These are phyloP conservation scores for Taphrorychus bicolor DNA, from an alignment of 2,888 invertebrate species.

Conservation along the genomic window DNA sequence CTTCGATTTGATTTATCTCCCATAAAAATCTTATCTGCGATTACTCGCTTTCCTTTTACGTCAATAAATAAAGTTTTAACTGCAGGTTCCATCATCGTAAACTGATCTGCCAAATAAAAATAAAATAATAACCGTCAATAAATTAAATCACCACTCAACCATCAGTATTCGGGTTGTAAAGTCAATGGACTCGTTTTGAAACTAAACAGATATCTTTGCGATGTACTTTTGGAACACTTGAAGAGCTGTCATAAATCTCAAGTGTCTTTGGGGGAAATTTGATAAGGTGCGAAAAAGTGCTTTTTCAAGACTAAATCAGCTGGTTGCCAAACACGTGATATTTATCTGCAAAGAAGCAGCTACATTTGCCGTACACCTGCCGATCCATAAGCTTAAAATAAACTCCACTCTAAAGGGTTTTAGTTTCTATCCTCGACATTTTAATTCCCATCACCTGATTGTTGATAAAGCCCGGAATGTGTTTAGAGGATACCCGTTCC, in stretches of 20 bases:
- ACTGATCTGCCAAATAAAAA: background rate
- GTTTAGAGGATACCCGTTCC: conserved; percentile 22
- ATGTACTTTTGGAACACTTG: background rate
- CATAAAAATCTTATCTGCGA: background rate
- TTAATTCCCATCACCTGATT: conserved; percentile 20
- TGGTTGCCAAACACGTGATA: no score
- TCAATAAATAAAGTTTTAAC: background rate
- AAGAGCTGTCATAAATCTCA: background rate
- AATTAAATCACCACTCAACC: background rate
- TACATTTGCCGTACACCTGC: background rate
- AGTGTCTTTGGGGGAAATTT: background rate
- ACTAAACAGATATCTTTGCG: background rate
- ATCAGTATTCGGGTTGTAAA: background rate
- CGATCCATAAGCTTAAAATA: background rate
- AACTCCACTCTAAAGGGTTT: conserved; percentile 19
- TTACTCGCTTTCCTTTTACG: background rate
- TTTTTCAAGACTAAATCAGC: background rate
- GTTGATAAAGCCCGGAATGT: conserved; percentile 26
- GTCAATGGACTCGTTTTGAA: background rate
- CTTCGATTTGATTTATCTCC: background rate
- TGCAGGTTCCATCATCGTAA: background rate
- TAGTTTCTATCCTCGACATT: conserved; percentile 11
- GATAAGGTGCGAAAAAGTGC: background rate
- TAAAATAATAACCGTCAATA: background rate
- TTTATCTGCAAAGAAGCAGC: background rate